Conservation (phyloP, 2,113 vertebrate species). For the Leucopsar rothschildi region DNA sequence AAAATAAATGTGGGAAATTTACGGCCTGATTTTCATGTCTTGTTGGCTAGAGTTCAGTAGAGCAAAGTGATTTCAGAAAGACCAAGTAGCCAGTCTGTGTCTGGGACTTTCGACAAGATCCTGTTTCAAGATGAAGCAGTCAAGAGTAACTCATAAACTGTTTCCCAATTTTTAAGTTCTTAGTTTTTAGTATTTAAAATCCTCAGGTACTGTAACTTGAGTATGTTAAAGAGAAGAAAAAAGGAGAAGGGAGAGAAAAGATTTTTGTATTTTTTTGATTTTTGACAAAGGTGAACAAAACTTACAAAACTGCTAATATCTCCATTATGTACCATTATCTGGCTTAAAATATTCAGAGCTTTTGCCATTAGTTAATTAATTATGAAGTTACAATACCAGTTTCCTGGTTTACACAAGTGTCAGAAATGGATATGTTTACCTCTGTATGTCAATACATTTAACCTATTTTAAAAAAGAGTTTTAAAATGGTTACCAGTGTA, state of each 20-base stretch:
- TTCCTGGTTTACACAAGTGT: neutral
- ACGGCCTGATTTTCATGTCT: neutral
- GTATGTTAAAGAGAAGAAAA: neutral
- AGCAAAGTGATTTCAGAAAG: neutral
- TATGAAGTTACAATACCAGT: neutral
- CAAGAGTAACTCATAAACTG: neutral
- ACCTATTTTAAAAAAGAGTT: neutral
- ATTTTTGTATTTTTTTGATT: neutral
- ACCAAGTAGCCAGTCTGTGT: accelerated
- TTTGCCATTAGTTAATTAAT: neutral
- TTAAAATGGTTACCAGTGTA: neutral
- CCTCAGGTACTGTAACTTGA: neutral
- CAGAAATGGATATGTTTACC: neutral
- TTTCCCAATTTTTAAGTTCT: neutral
- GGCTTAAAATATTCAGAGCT: neutral
- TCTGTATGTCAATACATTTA: neutral
- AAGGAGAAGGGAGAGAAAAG: neutral
- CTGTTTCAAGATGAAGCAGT: neutral
- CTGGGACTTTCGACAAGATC: neutral
- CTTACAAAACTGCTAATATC: neutral
- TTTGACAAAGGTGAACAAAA: neutral
- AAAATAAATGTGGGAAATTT: neutral
- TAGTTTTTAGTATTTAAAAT: neutral
- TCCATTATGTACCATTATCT: neutral
- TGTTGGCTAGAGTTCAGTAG: neutral